These are phyloP conservation scores for Pseudochirops corinnae DNA, from an alignment of 2,797 vertebrate species.

Conservation along the genomic window DNA sequence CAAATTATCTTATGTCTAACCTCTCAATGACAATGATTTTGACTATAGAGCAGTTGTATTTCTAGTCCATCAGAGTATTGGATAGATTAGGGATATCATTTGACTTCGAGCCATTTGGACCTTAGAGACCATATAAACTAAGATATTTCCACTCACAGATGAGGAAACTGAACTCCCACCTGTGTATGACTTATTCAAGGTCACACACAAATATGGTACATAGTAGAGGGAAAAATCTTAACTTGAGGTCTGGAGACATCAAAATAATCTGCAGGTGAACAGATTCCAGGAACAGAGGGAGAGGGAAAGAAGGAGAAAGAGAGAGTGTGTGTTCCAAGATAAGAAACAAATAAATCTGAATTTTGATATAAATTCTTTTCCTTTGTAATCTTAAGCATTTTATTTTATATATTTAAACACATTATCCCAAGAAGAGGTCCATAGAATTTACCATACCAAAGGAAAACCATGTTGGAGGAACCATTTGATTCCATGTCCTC, in stretches of 20 bases:
- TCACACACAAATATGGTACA: background rate
- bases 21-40: background rate
- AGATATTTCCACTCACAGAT: background rate
- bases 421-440: no score
- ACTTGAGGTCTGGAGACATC: background rate
- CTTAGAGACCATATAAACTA: background rate
- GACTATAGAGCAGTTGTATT: background rate
- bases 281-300: no score
- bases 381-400: no score
- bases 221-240: background rate
- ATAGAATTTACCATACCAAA: no score
- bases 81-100: background rate
- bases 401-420: no score
- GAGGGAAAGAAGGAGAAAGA: no score
- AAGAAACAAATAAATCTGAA: no score
- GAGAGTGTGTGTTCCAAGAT: no score
- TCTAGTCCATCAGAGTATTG: background rate
- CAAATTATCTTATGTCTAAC: background rate
- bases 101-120: background rate
- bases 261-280: no score
- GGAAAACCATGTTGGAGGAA: no score
- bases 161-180: background rate
- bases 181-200: background rate
- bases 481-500: no score
- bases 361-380: no score